Evolutionary conservation across 2,888 invertebrate genomes (phyloP), one percentile per base, ranked within the genome.

Genomic region (Amphipoea oculea): DNA sequence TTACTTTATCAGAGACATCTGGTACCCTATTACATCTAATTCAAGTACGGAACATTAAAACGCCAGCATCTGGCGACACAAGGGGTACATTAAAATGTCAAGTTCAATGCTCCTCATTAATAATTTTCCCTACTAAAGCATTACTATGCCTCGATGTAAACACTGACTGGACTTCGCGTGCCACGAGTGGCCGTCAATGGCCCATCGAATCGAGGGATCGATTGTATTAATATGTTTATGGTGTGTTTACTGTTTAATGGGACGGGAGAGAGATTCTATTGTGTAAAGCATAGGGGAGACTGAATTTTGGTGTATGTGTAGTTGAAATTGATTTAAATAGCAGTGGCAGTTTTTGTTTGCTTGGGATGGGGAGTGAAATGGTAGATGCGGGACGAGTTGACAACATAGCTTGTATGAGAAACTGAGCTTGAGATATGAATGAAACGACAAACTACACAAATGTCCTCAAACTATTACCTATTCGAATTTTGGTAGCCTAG

Each of bases 51-150:
- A 11, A 72, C 87, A 83, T 80, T 78, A 81, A 76, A 78, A 78
- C 72, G 62, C 63, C 42, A 74, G 81, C 88, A 89, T 89, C 84
- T 89, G 89, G 88, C 85, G 83, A 70, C 89, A 83, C 70, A 73
- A 79, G 81, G 82, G 79, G 80, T 76, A 73, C 82, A 84, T 81
- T 86, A 79, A 75, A 86, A 86, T 86, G 83, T 89, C 89, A 89
- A 89, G 89, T 89, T 90, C 90, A 90, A 84, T 86, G 90, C 83
- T 85, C 89, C 82, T 87, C 73, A 86, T 86, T 85, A 89, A 86
- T 83, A 84, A n/a, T 48, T 69, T 60, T 83, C 60, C 86, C 79
- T 73, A 76, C 63, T 81, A 80, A 77, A 84, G 45, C 78, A 83
- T 84, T 69, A 81, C 77, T 60, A 60, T 12, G 51, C 29, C 76